These are phyloP conservation scores for Sebastes umbrosus DNA, from an alignment of 2,797 vertebrate genomes.

Conservation along the genomic window DNA sequence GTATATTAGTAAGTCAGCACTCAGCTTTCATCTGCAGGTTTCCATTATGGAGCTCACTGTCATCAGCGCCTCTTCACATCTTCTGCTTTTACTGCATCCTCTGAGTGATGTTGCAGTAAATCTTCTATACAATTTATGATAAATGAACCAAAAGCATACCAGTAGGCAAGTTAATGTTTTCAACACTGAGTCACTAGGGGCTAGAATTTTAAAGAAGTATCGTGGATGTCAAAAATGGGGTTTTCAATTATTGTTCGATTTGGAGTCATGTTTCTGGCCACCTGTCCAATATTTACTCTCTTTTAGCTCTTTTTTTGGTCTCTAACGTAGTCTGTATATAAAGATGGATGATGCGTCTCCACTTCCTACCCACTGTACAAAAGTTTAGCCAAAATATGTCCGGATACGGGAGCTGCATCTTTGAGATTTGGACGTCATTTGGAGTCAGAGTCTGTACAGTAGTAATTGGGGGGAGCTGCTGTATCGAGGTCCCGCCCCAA, in stretches of 20 bases:
- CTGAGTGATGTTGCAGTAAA: not conserved
- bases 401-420: too few species aligned
- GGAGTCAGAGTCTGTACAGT: too few species aligned
- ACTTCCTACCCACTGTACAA: too few species aligned
- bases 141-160: not conserved
- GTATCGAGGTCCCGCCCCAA: too few species aligned
- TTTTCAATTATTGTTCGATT: not conserved
- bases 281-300: too few species aligned
- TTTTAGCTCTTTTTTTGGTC: too few species aligned
- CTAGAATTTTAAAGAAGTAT: not conserved
- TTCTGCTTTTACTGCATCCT: not conserved
- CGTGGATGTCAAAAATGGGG: not conserved
- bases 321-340: too few species aligned
- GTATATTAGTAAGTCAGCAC: constrained; percentile 12
- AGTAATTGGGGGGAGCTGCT: too few species aligned
- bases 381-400: too few species aligned
- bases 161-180: not conserved
- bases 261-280: too few species aligned
- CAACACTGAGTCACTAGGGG: not conserved
- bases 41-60: not conserved
- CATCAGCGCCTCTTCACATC: not conserved
- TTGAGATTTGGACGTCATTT: too few species aligned
- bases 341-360: too few species aligned
- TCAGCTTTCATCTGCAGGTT: not conserved
- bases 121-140: not conserved